A percentile compares a stretch with the other conserved stretches of the same genome.
These are phyloP conservation scores for Pogoniulus pusillus DNA, from an alignment of 2,797 vertebrate species.

Conservation along the genomic window DNA sequence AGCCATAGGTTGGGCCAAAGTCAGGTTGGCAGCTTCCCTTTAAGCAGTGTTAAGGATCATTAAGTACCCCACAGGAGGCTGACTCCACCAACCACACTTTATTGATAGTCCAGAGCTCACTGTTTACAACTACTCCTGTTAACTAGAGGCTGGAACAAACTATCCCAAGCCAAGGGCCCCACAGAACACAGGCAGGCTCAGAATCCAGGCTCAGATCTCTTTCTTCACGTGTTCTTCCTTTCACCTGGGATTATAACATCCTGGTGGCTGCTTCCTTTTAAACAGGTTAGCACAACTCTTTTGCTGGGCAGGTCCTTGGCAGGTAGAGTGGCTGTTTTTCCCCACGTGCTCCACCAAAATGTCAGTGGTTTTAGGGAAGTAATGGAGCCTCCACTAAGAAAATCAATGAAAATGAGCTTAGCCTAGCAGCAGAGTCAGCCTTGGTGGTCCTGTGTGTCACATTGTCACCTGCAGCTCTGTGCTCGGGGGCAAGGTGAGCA, in stretches of 20 bases:
- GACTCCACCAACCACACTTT: conserved; percentile 11
- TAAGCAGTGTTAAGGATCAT: conserved; percentile 56
- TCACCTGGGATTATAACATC: not conserved
- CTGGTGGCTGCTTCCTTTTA: not conserved
- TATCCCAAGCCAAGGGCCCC: not conserved
- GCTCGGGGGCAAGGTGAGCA: not conserved
- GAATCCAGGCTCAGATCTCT: not conserved
- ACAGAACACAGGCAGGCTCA: not conserved
- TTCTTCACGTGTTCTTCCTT: not conserved
- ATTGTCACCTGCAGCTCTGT: not conserved
- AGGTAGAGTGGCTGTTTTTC: conserved; percentile 2
- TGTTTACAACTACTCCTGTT: conserved; percentile 43
- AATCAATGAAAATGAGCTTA: not conserved
- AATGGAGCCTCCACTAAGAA: not conserved
- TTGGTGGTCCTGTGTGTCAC: not conserved
- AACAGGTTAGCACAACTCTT: not conserved
- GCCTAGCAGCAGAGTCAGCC: not conserved
- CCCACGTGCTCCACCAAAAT: not conserved
- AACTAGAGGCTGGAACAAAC: conserved; percentile 19
- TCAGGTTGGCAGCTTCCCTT: conserved; percentile 39
- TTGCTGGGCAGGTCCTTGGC: conserved; percentile 30
- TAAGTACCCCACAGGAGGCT: conserved; percentile 41
- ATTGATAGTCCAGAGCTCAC: not conserved
- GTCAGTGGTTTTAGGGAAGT: not conserved
- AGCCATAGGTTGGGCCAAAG: conserved; percentile 26